Percentiles rank a stretch among this genome's conserved stretches.
Evolutionary conservation across 2,888 invertebrate species (phyloP).

Genomic region (Parthenolecanium corni): DNA sequence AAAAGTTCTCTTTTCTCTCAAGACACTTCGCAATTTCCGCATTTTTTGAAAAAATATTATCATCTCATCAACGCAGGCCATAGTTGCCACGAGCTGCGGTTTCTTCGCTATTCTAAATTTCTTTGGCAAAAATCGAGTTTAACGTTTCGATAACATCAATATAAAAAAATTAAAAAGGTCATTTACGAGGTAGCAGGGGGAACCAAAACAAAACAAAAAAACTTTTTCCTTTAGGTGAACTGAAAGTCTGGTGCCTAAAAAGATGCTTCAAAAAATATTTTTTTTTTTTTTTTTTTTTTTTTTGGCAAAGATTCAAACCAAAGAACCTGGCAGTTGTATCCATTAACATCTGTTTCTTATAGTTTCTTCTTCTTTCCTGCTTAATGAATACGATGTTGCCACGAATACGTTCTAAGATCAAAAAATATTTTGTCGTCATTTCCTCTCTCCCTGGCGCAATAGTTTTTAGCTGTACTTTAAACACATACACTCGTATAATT

Average conservation of each 20-base stretch:
- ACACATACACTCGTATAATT: too few species aligned
- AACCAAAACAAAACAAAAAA: neutral
- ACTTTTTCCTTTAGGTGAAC: constrained; percentile 1
- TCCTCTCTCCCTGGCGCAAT: too few species aligned
- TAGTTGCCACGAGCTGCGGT: constrained; percentile 1
- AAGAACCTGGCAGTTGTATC: constrained; percentile 24
- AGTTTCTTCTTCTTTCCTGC: neutral
- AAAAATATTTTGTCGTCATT: too few species aligned
- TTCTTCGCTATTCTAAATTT: neutral
- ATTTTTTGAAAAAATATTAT: too few species aligned
- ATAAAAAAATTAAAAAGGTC: neutral
- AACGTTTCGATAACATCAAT: neutral
- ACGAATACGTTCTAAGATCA: neutral
- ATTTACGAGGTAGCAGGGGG: neutral
- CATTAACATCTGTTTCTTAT: constrained; percentile 21
- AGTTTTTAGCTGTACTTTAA: too few species aligned
- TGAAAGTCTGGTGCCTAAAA: neutral
- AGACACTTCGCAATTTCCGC: too few species aligned
- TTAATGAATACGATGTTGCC: constrained; percentile 24
- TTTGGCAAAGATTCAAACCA: constrained; percentile 24
- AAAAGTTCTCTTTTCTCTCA: too few species aligned
- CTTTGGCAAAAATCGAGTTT: too few species aligned
- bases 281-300: too few species aligned
- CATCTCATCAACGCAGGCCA: neutral
- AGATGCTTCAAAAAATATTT: constrained; percentile 11